phyloP scores from a whole-genome alignment of 2,113 vertebrate species.

The Salvator merianae region DNA sequence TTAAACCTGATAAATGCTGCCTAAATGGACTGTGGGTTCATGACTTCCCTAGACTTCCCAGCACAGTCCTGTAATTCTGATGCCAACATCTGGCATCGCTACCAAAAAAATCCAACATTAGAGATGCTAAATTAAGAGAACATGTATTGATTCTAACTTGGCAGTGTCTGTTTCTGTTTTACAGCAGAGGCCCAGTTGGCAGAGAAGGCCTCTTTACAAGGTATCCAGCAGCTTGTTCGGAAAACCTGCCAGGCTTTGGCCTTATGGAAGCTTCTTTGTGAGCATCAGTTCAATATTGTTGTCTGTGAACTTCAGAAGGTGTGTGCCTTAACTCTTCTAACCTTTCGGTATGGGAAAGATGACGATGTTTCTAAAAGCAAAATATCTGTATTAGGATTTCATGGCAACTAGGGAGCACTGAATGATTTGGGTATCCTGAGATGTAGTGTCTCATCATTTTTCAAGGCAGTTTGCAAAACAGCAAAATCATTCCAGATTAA shows the following conservation, averaged over 20 bases:
- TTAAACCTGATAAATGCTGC: not conserved
- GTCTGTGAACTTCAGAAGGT: slow-evolving; percentile 95
- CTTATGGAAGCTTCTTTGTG: slow-evolving; percentile 95
- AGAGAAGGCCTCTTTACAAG: slow-evolving; percentile 92
- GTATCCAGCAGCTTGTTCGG: slow-evolving; percentile 90
- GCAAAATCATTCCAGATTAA: not conserved
- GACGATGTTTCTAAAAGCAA: not conserved
- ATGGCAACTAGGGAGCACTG: not conserved
- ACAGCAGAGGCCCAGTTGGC: slow-evolving; percentile 91
- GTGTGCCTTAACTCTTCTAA: not conserved
- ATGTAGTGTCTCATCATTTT: not conserved
- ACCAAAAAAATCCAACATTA: not conserved
- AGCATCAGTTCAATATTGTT: slow-evolving; percentile 92
- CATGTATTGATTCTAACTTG: not conserved
- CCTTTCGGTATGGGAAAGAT: not conserved
- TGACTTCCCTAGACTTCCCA: not conserved
- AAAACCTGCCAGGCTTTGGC: slow-evolving; percentile 94
- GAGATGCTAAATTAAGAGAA: not conserved
- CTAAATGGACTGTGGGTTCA: not conserved
- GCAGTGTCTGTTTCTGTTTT: slow-evolving; percentile 28
- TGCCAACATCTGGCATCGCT: not conserved
- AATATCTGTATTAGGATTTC: not conserved
- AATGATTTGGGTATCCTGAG: not conserved
- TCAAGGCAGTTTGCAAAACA: not conserved
- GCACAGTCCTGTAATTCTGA: not conserved